Percentiles rank a stretch among this genome's conserved stretches.
phyloP scores from a whole-genome alignment of 2,797 vertebrate genomes.

The Muraenolepis orangiensis region DNA sequence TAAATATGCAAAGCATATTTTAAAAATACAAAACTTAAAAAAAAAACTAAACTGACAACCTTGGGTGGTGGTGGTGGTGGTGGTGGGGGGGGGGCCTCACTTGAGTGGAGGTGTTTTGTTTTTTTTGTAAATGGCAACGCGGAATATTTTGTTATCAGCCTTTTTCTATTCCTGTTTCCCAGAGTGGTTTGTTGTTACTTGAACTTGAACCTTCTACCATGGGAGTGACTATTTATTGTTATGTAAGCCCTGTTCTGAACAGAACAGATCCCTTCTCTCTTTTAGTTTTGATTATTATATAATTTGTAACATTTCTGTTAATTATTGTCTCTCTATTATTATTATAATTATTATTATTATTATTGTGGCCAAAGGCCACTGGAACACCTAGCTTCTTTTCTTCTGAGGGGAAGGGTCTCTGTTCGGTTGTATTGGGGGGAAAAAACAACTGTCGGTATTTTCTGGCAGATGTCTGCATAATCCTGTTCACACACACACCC shows the following conservation, averaged over 20 bases:
- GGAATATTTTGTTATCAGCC: conserved; percentile 99
- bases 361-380: conserved; percentile 95
- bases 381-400: conserved; percentile 92
- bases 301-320: conserved; percentile 75
- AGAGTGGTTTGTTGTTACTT: conserved; percentile 99
- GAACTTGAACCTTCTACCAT: conserved; percentile 99
- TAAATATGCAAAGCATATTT: conserved; percentile 99
- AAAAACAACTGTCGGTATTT: conserved; percentile 99
- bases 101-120: conserved; percentile 98
- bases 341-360: conserved; percentile 59
- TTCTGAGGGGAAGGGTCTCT: conserved; percentile 84
- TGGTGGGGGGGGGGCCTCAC: conserved; percentile 94
- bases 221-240: conserved; percentile 99
- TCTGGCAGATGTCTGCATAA: conserved; percentile 99
- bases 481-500: conserved; percentile 99
- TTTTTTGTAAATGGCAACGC: conserved; percentile 99
- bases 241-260: conserved; percentile 98
- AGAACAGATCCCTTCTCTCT: conserved; percentile 89
- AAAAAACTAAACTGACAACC: conserved; percentile 72
- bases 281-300: conserved; percentile 69
- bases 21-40: conserved; percentile 72
- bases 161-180: conserved; percentile 99
- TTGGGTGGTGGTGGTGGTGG: conserved; percentile 75
- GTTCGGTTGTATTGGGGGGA: conserved; percentile 99
- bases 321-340: conserved; percentile 65